A percentile compares a stretch with the other conserved stretches of the same genome.
phyloP scores from a whole-genome alignment of 2,888 invertebrate genomes.

The Drosophila merina region DNA sequence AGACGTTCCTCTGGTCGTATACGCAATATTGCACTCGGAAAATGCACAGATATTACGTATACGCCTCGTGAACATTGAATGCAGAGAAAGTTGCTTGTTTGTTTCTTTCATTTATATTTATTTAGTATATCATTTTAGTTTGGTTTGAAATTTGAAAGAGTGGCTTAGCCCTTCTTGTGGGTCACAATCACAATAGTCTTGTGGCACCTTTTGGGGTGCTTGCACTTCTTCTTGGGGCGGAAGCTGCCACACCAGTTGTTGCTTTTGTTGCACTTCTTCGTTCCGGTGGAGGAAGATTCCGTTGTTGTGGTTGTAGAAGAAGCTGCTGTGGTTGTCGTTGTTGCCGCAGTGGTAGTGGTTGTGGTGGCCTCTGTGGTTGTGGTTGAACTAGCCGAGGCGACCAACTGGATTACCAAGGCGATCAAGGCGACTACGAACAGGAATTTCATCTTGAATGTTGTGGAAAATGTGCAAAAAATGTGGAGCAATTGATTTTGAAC shows the following conservation, averaged over 20 bases:
- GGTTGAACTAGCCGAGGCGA: neutral
- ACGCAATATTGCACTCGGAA: too few relatives aligned
- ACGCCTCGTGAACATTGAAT: neutral
- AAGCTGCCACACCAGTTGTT: slow-evolving; percentile 39
- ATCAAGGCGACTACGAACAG: slow-evolving; percentile 9
- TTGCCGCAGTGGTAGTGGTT: neutral
- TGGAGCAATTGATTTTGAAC: neutral
- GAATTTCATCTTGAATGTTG: slow-evolving; percentile 14
- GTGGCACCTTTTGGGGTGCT: slow-evolving; percentile 24
- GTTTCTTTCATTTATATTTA: neutral
- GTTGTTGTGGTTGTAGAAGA: slow-evolving; percentile 9
- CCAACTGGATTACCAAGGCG: slow-evolving; percentile 20
- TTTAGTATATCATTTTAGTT: neutral
- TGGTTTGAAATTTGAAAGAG: neutral
- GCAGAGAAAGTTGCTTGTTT: too few relatives aligned
- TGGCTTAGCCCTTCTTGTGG: too few relatives aligned
- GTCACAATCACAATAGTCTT: slow-evolving; percentile 28
- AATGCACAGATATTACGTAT: neutral
- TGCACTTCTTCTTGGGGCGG: slow-evolving; percentile 14
- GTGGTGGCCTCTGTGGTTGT: neutral
- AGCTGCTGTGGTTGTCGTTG: neutral
- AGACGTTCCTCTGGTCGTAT: too few relatives aligned
- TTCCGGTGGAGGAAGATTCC: neutral
- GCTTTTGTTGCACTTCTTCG: slow-evolving; percentile 11
- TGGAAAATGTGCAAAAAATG: neutral